Percentiles rank a stretch among this genome's conserved stretches.
These are phyloP conservation scores for Oscheius sp. DNA, from an alignment of 2,888 invertebrate genomes.

Conservation along the genomic window DNA sequence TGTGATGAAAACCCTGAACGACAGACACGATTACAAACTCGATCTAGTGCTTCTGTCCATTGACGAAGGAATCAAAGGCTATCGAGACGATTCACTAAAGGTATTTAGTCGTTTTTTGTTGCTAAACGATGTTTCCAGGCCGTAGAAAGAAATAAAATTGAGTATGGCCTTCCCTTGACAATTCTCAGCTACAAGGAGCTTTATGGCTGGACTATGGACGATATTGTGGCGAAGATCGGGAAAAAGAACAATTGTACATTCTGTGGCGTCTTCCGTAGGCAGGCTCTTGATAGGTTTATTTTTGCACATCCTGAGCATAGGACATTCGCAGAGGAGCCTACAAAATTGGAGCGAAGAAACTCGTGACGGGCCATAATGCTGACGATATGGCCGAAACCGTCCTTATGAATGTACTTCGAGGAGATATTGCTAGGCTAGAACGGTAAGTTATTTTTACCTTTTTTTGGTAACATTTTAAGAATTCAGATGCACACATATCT, in stretches of 20 bases:
- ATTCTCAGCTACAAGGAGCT: slow-evolving; percentile 91
- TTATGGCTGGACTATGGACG: slow-evolving; percentile 99
- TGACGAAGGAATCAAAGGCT: slow-evolving; percentile 93
- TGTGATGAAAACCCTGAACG: slow-evolving; percentile 85
- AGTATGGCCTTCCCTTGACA: slow-evolving; percentile 91
- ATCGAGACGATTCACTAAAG: slow-evolving; percentile 92
- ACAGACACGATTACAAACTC: slow-evolving; percentile 88
- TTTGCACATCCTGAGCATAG: not conserved
- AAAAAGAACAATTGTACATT: slow-evolving; percentile 90
- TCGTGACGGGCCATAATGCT: slow-evolving; percentile 85
- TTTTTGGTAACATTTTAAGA: not conserved
- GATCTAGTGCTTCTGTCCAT: slow-evolving; percentile 91
- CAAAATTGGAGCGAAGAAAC: slow-evolving; percentile 87
- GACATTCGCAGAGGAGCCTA: slow-evolving; percentile 89
- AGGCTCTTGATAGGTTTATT: slow-evolving; percentile 82
- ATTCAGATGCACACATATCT: slow-evolving; percentile 57
- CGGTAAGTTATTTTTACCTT: slow-evolving; percentile 82
- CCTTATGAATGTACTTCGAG: slow-evolving; percentile 82
- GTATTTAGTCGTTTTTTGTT: slow-evolving; percentile 76
- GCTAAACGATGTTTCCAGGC: slow-evolving; percentile 39
- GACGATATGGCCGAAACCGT: slow-evolving; percentile 95
- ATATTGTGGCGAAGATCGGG: slow-evolving; percentile 85
- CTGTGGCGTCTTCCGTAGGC: slow-evolving; percentile 84
- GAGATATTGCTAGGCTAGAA: slow-evolving; percentile 91
- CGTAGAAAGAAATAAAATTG: slow-evolving; percentile 91